phyloP scores from a whole-genome alignment of 2,797 vertebrate genomes.

The Argya squamiceps region DNA sequence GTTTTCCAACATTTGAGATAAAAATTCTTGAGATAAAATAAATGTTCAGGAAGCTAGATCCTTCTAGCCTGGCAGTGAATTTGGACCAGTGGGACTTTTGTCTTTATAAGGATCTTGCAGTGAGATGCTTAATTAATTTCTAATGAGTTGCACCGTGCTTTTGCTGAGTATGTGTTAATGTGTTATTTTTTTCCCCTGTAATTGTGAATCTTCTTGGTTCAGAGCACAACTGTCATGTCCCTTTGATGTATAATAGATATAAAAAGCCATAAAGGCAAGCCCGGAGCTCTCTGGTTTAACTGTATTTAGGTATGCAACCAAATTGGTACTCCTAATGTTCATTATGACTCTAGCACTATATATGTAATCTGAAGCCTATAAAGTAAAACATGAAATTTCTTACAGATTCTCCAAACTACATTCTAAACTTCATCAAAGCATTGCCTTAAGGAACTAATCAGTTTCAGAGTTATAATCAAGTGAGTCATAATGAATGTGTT shows the following conservation, averaged over 20 bases:
- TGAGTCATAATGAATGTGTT: constrained; percentile 1
- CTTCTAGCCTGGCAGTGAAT: not conserved
- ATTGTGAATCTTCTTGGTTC: constrained; percentile 15
- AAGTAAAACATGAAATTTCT: constrained; percentile 22
- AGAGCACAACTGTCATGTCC: not conserved
- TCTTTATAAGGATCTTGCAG: not conserved
- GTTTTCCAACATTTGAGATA: not conserved
- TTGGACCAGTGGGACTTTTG: not conserved
- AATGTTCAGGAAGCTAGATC: not conserved
- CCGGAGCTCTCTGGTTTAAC: constrained; percentile 20
- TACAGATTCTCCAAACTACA: constrained; percentile 14
- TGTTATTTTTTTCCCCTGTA: not conserved
- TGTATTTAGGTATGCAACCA: constrained; percentile 38
- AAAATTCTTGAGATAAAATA: not conserved
- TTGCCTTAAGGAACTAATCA: constrained; percentile 18
- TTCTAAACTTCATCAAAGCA: constrained; percentile 57
- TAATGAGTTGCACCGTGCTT: not conserved
- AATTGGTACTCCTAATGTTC: constrained; percentile 30
- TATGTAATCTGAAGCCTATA: not conserved
- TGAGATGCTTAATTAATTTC: constrained; percentile 36
- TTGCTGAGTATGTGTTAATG: not conserved
- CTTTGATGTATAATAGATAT: constrained; percentile 62
- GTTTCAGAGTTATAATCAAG: not conserved
- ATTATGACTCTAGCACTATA: not conserved
- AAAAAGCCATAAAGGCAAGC: constrained; percentile 12